These are phyloP conservation scores for Leptarthrus brevirostris DNA, from an alignment of 2,888 invertebrate species.

Conservation along the genomic window DNA sequence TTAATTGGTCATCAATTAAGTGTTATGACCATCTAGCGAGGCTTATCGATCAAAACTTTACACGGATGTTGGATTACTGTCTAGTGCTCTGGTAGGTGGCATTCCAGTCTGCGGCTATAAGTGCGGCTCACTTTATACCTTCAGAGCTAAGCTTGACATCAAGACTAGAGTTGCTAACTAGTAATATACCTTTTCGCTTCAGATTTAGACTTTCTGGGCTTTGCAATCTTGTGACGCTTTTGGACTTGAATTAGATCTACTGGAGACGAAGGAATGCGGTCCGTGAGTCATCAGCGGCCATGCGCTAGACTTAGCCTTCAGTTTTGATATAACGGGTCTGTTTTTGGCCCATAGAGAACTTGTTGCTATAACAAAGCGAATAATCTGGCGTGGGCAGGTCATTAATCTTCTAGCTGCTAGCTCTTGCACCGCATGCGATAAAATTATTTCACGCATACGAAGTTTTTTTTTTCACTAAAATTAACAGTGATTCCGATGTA, in stretches of 20 bases:
- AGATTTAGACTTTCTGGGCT: conserved; percentile 8
- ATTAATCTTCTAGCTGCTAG: conserved; percentile 36
- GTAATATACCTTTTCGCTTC: too few species aligned
- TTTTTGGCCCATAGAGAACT: conserved; percentile 26
- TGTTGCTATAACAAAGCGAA: conserved; percentile 40
- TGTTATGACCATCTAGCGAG: conserved; percentile 41
- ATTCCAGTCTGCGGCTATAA: conserved; percentile 18
- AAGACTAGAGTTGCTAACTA: neutral
- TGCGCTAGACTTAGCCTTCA: conserved; percentile 43
- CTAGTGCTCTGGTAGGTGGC: conserved; percentile 13
- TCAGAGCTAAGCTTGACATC: neutral
- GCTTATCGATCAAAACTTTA: conserved; percentile 42
- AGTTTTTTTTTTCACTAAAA: neutral
- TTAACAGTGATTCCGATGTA: conserved; percentile 14
- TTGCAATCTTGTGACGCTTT: conserved; percentile 23
- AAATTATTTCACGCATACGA: conserved; percentile 18
- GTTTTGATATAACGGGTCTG: neutral
- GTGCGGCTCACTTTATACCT: neutral
- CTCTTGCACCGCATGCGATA: conserved; percentile 4
- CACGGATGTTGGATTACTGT: conserved; percentile 45
- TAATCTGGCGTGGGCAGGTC: conserved; percentile 40
- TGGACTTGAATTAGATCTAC: conserved; percentile 38
- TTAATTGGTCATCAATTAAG: conserved; percentile 49
- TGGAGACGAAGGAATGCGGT: conserved; percentile 30
- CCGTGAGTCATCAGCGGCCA: conserved; percentile 30